Conservation (phyloP, 2,797 vertebrate species). For the Cossypha caffra region DNA sequence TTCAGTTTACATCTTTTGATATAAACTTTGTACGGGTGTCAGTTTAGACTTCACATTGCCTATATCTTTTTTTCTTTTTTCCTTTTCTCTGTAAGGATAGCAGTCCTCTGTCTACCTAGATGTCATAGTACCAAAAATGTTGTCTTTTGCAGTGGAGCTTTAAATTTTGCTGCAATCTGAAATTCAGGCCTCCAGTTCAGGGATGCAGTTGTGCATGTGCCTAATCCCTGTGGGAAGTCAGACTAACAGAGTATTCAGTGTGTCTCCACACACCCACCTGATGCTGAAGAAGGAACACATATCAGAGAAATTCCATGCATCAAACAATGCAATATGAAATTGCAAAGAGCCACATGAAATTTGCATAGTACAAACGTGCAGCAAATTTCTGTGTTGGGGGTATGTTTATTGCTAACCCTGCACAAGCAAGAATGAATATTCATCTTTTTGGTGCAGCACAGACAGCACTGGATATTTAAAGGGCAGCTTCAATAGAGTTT, state of each 20-base stretch:
- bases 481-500: neutral
- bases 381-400: neutral
- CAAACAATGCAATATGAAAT: neutral
- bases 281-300: neutral
- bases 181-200: neutral
- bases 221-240: neutral
- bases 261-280: neutral
- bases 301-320: neutral
- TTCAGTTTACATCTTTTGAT: conserved; percentile 26
- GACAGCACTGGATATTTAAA: neutral
- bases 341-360: neutral
- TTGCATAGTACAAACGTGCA: neutral
- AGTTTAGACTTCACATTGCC: neutral
- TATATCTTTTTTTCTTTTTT: neutral
- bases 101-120: neutral
- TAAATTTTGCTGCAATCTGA: neutral
- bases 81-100: neutral
- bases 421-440: neutral
- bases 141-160: neutral
- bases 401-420: neutral
- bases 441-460: neutral
- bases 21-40: neutral
- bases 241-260: neutral
- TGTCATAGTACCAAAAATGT: neutral
- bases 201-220: neutral